Percentiles rank a stretch among this genome's conserved stretches.
Conservation (phyloP, 2,797 vertebrate genomes). For the Artibeus jamaicensis region DNA sequence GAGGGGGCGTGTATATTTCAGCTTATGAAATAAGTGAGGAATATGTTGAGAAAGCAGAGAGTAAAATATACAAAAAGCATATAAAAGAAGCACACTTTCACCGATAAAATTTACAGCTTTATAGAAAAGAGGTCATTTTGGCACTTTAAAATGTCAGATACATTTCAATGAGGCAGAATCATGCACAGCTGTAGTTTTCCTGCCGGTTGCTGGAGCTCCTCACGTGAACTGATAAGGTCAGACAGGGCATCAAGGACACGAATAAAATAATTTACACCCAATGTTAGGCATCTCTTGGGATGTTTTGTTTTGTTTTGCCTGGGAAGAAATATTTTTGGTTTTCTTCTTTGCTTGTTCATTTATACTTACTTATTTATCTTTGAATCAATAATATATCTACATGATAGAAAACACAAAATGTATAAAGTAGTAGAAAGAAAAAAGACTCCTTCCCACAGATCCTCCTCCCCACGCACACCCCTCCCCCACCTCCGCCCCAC, state of each 20-base stretch:
- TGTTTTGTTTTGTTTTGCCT: conserved; percentile 25
- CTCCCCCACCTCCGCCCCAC: background rate
- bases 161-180: background rate
- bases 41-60: background rate
- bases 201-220: background rate
- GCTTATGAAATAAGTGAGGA: background rate
- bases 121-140: background rate
- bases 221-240: background rate
- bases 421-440: background rate
- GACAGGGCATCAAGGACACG: background rate
- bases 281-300: background rate
- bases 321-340: conserved; percentile 2
- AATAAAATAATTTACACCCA: conserved; percentile 20
- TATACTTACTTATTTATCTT: conserved; percentile 1
- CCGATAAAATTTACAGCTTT: conserved; percentile 6
- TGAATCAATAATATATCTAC: background rate
- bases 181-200: background rate
- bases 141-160: conserved; percentile 36
- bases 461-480: background rate
- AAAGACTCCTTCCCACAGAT: background rate
- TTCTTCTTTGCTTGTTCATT: conserved; percentile 22
- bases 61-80: background rate
- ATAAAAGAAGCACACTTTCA: conserved; percentile 11
- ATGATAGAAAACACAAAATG: conserved; percentile 16
- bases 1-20: background rate